Evolutionary conservation across 2,113 vertebrate species (phyloP), one percentile per base, ranked within the genome.

Genomic region (Nesospiza acunhae): DNA sequence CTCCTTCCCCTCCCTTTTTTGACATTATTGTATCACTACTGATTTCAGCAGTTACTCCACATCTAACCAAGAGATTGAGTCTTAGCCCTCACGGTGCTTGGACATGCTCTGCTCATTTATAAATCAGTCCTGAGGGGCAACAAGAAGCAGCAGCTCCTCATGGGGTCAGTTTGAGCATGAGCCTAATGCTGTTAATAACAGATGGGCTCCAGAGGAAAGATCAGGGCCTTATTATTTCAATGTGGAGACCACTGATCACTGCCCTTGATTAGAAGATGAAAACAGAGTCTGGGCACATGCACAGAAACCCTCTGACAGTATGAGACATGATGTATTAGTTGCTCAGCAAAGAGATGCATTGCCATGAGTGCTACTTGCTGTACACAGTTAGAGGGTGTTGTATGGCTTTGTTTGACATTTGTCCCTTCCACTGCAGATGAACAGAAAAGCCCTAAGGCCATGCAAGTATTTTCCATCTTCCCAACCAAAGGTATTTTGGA

Each of bases 401-500:
- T 4, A 10, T 44, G 47, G 23, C 41, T 58, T 24, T 72, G 23
- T 53, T 66, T 88, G 55, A 26, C 46, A 27, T 50, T 82, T 79
- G 27, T 30, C 59, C 18, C 7, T 73, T 75, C 31, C 33, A 1
- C n/a, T 79, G 63, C 95, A 98, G 98, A 82, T 59, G 87, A 95
- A n/a, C 68, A 90, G 52, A 77, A 97, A 63, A 70, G 30, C 2
- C 60, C 26, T 4, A 56, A 74, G 1, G n/a, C 93, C 7, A 9
- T n/a, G 1, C 13, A 31, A 28, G 97, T 96, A 24, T 99, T 99
- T 79, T 81, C 78, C 19, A 89, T 99, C 63, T 97, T 88, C 28
- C 99, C 99, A 17, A 58, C 86, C 26, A 96, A 72, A 3, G 99
- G 99, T 13, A 15, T 98, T 44, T 97, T 99, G 49, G 96, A 97